phyloP scores from a whole-genome alignment of 2,888 invertebrate species.

The Megamerina dolium region DNA sequence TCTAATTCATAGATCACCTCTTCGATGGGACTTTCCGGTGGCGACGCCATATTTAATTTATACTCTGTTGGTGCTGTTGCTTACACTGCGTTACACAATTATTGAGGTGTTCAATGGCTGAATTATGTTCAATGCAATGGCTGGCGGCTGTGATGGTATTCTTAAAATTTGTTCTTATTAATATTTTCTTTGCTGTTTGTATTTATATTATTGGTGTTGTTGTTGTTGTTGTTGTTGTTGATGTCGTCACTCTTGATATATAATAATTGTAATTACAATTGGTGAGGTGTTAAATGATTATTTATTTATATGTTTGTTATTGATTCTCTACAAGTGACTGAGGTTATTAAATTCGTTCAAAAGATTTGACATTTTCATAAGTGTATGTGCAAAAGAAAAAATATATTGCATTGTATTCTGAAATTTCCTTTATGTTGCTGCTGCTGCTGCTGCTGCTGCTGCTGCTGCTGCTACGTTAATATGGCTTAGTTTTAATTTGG shows the following conservation, averaged over 20 bases:
- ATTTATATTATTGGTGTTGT: neutral
- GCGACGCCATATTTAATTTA: constrained; percentile 64
- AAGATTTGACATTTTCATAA: too few relatives aligned
- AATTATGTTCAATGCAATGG: constrained; percentile 3
- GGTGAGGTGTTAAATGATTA: too few relatives aligned
- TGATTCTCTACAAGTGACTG: too few relatives aligned
- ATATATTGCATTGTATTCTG: too few relatives aligned
- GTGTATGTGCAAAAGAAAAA: too few relatives aligned
- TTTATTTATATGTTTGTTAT: too few relatives aligned
- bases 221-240: constrained; percentile 1
- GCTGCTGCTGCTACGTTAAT: neutral
- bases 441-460: neutral
- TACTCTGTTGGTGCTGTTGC: constrained; percentile 3
- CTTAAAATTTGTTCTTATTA: neutral
- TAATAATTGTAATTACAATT: too few relatives aligned
- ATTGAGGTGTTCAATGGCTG: constrained; percentile 1
- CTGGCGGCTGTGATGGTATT: neutral
- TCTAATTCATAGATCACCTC: constrained; percentile 83
- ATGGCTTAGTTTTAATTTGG: neutral
- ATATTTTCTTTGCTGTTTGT: neutral
- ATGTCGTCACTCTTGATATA: neutral
- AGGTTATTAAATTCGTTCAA: too few relatives aligned
- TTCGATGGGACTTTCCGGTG: constrained; percentile 79
- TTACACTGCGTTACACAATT: too few relatives aligned
- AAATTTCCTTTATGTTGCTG: constrained; percentile 2